A percentile compares a stretch with the other conserved stretches of the same genome.
Evolutionary conservation across 2,888 invertebrate species (phyloP).

Genomic region (Limulus polyphemus): DNA sequence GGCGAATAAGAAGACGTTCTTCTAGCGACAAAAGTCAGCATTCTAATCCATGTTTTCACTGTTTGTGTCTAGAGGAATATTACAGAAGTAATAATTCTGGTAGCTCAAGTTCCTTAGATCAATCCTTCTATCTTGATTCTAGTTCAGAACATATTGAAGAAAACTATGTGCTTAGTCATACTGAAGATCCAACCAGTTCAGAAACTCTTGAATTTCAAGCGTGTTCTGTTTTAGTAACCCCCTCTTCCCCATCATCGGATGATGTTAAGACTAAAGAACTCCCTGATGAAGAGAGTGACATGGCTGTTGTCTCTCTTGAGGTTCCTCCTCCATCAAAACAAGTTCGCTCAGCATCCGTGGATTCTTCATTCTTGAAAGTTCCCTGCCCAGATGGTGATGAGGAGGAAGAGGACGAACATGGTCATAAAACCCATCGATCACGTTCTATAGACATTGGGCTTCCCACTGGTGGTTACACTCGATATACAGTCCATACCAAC

Average conservation of each 20-base stretch:
- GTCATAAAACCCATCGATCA: neutral
- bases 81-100: neutral
- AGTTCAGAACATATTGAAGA: neutral
- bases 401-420: neutral
- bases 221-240: neutral
- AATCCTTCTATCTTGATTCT: neutral
- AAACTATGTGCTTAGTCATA: neutral
- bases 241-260: neutral
- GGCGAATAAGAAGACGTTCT: neutral
- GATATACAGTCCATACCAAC: too few relatives aligned
- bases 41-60: neutral
- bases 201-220: neutral
- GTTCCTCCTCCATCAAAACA: neutral
- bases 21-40: neutral
- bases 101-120: neutral
- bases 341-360: neutral
- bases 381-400: neutral
- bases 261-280: too few relatives aligned
- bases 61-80: neutral
- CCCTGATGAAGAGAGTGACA: neutral
- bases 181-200: neutral
- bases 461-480: neutral
- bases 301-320: neutral
- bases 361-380: neutral
- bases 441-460: neutral